Base-by-base conservation (phyloP, 2,113 vertebrate genomes). In the Xiphias gladius region DNA sequence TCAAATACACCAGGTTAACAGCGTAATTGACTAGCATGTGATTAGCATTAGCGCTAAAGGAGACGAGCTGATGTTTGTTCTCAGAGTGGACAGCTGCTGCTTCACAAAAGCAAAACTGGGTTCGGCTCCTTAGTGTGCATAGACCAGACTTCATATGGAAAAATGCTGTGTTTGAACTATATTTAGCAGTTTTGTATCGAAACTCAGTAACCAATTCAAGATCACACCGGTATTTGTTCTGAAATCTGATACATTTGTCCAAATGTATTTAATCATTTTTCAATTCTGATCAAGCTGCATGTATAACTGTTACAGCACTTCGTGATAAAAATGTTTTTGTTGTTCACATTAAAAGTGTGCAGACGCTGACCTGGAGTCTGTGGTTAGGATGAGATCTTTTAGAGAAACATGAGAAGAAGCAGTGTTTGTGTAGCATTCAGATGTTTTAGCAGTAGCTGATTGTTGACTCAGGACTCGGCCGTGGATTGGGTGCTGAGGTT, bases 11-110 rank as follows among this genome's bases (percentile, higher is more conserved):
- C 71, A 62, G 72, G 73, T 81, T 78, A 86, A 76, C 41, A 8
- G 30, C n/a, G 7, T 81, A 68, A 84, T 74, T 82, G 69, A 81
- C 83, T 83, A 83, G 58, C 11, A 1, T 30, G 61, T n/a, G 81
- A 89, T 84, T 70, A 84, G 78, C 63, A 3, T 88, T 65, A 76
- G 46, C 0, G 7, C 24, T 55, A 28, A 26, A 35, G 55, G 14
- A 80, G 39, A 30, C 35, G 30, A n/a, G 26, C 43, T 72, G 32
- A 70, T 48, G 26, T 32, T 55, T 71, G 48, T 43, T 81, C 35
- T 32, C 55, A 52, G 48, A 82, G 46, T 20, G 17, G 19, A 50
- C 48, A 20, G 30, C 50, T 13, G 52, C 50, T 30, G 20, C 10
- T 35, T 73, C 72, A 35, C 24, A 24, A 11, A 30, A 50, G 50